These are phyloP conservation scores for Melanargia galathea DNA, from an alignment of 2,888 invertebrate species.

Conservation along the genomic window DNA sequence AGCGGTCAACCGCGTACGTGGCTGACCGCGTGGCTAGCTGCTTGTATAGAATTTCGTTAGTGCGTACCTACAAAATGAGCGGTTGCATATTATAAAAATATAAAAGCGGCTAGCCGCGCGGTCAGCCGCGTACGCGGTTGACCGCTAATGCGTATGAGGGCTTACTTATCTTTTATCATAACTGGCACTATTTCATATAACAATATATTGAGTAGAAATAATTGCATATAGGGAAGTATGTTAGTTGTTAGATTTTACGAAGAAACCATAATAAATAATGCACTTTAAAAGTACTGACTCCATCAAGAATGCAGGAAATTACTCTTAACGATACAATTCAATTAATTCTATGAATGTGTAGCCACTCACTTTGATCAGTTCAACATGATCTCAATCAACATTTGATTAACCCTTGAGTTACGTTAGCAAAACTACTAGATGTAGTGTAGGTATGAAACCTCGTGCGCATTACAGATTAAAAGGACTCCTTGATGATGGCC, in stretches of 20 bases:
- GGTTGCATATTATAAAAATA: too few relatives aligned
- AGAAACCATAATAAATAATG: neutral
- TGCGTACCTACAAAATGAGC: too few relatives aligned
- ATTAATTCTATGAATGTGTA: conserved; percentile 17
- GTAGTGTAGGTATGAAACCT: neutral
- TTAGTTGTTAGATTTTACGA: neutral
- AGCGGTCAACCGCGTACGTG: too few relatives aligned
- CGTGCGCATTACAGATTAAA: neutral
- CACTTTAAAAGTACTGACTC: neutral
- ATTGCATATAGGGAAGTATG: neutral
- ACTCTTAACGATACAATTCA: conserved; percentile 15
- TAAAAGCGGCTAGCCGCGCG: too few relatives aligned
- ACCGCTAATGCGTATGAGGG: too few relatives aligned
- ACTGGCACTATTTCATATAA: neutral
- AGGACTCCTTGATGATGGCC: neutral
- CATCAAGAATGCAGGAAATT: conserved; percentile 6
- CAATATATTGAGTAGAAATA: neutral
- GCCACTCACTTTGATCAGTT: conserved; percentile 17
- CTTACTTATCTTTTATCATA: too few relatives aligned
- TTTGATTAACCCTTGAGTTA: conserved; percentile 12
- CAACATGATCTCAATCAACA: conserved; percentile 15
- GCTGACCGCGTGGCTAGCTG: too few relatives aligned
- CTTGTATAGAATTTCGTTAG: too few relatives aligned
- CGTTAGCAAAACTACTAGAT: conserved; percentile 2
- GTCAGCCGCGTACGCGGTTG: too few relatives aligned